Conservation (phyloP, 2,888 invertebrate species). For the Caenorhabditis afra region DNA sequence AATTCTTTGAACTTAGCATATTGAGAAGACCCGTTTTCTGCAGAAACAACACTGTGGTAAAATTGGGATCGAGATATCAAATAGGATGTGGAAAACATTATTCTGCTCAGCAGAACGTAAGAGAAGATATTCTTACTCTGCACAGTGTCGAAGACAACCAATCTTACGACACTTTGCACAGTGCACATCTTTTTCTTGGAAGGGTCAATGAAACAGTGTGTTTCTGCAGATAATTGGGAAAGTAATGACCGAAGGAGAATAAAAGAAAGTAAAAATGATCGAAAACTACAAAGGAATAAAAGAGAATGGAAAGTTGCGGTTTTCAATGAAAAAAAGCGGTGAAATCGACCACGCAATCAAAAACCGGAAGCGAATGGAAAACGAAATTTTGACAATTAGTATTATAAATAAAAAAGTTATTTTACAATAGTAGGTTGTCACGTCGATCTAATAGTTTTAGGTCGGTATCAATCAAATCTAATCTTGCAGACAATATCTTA, state of each 20-base stretch:
- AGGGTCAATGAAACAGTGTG: neutral
- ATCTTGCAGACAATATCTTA: too few relatives aligned
- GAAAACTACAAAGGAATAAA: neutral
- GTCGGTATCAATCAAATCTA: too few relatives aligned
- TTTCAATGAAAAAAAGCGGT: too few relatives aligned
- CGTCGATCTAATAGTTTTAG: too few relatives aligned
- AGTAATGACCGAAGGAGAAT: neutral
- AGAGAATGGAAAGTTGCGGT: neutral
- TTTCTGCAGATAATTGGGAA: conserved; percentile 24
- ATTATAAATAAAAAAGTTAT: too few relatives aligned
- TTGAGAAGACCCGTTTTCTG: conserved; percentile 46
- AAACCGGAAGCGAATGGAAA: too few relatives aligned
- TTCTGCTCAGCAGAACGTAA: neutral
- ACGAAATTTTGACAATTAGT: too few relatives aligned
- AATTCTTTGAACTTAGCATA: conserved; percentile 47
- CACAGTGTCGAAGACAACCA: neutral
- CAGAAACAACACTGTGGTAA: conserved; percentile 38
- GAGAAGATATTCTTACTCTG: neutral
- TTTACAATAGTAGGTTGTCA: too few relatives aligned
- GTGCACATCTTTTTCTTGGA: neutral
- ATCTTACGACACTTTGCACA: conserved; percentile 34
- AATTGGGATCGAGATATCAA: neutral
- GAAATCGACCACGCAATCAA: too few relatives aligned
- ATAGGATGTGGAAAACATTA: neutral
- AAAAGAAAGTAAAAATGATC: neutral